Conservation (phyloP, 2,888 invertebrate genomes). For the Carpatolechia fugitivella region DNA sequence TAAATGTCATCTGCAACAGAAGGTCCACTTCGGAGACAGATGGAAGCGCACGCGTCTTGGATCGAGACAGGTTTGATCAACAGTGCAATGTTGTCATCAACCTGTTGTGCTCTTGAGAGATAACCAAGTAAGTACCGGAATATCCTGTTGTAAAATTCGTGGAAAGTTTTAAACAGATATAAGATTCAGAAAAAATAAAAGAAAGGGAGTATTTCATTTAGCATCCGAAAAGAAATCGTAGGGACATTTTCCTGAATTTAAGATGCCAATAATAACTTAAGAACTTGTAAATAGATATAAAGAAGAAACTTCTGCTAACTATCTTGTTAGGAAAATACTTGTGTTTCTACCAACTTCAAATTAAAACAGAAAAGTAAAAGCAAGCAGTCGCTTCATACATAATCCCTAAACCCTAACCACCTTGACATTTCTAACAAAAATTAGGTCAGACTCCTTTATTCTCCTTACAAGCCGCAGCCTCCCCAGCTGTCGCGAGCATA, state of each 20-base stretch:
- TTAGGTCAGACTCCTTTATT: constrained; percentile 1
- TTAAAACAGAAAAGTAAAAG: too few species aligned
- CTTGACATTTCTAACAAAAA: constrained; percentile 3
- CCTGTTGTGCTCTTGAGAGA: background rate
- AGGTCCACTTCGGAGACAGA: constrained; percentile 8
- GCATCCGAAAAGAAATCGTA: too few species aligned
- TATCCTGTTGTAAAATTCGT: too few species aligned
- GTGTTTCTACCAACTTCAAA: background rate
- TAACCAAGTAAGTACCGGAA: too few species aligned
- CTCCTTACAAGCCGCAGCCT: background rate
- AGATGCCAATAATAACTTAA: too few species aligned
- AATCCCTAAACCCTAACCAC: background rate
- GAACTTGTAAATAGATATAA: too few species aligned
- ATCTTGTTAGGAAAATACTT: too few species aligned
- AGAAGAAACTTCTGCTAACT: too few species aligned
- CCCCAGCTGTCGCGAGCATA: background rate
- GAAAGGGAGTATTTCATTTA: too few species aligned
- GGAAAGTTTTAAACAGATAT: background rate
- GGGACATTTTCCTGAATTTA: too few species aligned
- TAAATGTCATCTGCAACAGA: constrained; percentile 13
- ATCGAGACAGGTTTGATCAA: background rate
- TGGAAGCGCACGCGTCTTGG: constrained; percentile 3
- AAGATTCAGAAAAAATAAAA: background rate
- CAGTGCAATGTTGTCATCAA: background rate
- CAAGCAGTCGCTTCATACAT: too few species aligned